Evolutionary conservation across 2,797 vertebrate genomes (phyloP).

Genomic region (Galago senegalensis): DNA sequence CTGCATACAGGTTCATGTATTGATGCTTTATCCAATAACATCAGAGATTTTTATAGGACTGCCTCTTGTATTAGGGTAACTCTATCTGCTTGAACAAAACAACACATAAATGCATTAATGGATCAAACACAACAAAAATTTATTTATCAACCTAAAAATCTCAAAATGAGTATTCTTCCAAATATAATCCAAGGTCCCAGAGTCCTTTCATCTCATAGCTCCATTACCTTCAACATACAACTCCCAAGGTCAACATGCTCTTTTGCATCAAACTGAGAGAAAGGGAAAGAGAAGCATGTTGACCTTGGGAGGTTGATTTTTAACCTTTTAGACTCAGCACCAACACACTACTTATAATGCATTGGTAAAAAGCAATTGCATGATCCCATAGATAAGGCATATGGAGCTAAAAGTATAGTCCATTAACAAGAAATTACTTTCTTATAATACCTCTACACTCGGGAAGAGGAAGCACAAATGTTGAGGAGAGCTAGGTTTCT

Average conservation of each 20-base stretch:
- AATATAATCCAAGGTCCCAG: background rate
- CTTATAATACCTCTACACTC: background rate
- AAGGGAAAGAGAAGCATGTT: background rate
- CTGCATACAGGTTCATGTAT: background rate
- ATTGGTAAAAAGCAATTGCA: background rate
- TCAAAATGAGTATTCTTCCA: background rate
- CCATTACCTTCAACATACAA: background rate
- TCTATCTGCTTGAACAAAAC: background rate
- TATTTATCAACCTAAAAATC: background rate
- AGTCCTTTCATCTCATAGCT: background rate
- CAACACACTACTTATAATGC: background rate
- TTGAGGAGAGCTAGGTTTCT: background rate
- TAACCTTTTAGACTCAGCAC: background rate
- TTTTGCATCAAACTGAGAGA: constrained; percentile 31
- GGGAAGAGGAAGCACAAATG: constrained; percentile 1
- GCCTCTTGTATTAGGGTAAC: background rate
- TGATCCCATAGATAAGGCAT: background rate
- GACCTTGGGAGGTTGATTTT: background rate
- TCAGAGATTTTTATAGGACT: background rate
- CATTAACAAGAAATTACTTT: background rate
- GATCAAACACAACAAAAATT: constrained; percentile 26
- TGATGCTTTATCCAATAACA: background rate
- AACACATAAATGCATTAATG: background rate
- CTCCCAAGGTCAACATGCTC: background rate
- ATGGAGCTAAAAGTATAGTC: background rate